Evolutionary conservation across 2,797 vertebrate species (phyloP), one percentile per base, ranked within the genome.

Genomic region (Acanthis flammea): DNA sequence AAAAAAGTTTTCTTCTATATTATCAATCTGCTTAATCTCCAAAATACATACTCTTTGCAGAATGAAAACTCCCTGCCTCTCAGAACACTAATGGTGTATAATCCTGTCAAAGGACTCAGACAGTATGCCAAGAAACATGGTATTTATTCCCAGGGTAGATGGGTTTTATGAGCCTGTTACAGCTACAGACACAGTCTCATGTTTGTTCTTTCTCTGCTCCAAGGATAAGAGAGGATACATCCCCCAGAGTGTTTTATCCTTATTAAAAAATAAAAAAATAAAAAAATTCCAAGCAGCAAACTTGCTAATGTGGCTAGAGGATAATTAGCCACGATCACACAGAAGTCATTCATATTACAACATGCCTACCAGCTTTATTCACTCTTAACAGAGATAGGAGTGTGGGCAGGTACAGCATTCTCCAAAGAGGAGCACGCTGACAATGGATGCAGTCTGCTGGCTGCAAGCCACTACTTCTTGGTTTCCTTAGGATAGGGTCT

Each of bases 351-450:
- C 84, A 57, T 68, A 92, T 94, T 93, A 96, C 93, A 93, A 58
- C 85, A 92, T 90, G 90, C 87, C 92, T 83, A 86, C 78, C 75
- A 97, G 94, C 50, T 83, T 86, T 83, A 90, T 91, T 94, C 92
- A 80, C 58, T 77, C 77, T 65, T 61, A 77, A 61, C 19, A 91
- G 58, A 76, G 84, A 91, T 48, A 94, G 78, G 2, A 83, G 92
- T 75, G 82, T 54, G 71, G 94, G 87, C 94, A 93, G 12, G 87
- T 54, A 89, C 42, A 77, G 89, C 4, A 0, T 62, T 91, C 79
- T 90, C 86, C 72, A 22, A 73, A 85, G 72, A 88, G 39, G 37
- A 97, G 85, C 78, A 44, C 1, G 42, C 84, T 94, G 86, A 92
- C 4, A 0, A 74, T 48, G 53, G 54, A 80, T 86, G 68, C 72